phyloP scores from a whole-genome alignment of 2,113 vertebrate genomes.

The Gyps fulvus region DNA sequence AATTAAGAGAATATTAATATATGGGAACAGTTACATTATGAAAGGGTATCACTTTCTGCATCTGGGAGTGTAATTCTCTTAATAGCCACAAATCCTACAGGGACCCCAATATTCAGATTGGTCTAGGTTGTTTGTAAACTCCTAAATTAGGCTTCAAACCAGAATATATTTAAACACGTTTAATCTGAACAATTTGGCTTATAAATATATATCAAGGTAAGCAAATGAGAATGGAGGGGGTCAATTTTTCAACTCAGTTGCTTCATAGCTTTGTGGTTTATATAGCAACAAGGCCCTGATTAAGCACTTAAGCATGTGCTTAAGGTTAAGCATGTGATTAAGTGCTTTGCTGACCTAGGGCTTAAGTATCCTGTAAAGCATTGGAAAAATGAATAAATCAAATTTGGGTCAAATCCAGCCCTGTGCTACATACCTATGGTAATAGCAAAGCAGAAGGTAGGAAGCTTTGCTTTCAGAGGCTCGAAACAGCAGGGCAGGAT shows the following conservation, averaged over 20 bases:
- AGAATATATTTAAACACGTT: not conserved
- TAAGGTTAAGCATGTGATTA: conserved; percentile 66
- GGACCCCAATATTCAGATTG: not conserved
- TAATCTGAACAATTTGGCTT: not conserved
- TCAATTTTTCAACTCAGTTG: not conserved
- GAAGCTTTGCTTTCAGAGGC: not conserved
- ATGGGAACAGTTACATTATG: not conserved
- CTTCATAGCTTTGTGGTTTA: conserved; percentile 34
- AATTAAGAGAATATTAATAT: not conserved
- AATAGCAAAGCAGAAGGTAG: conserved; percentile 6
- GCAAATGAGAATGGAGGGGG: not conserved
- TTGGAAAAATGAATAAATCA: conserved; percentile 59
- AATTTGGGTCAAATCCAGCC: conserved; percentile 55
- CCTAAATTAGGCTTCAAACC: not conserved
- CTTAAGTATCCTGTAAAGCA: conserved; percentile 58
- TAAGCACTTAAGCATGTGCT: conserved; percentile 66
- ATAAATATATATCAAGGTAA: not conserved
- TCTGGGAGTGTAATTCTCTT: not conserved
- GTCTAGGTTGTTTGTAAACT: not conserved
- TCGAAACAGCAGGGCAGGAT: conserved; percentile 3
- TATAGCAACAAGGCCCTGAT: conserved; percentile 51
- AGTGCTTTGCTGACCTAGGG: conserved; percentile 60
- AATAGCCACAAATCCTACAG: not conserved
- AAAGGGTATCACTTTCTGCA: not conserved
- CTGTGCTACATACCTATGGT: conserved; percentile 17